Evolutionary conservation across 2,113 vertebrate species (phyloP), one percentile per base, ranked within the genome.

Genomic region (Tragelaphus strepsiceros): DNA sequence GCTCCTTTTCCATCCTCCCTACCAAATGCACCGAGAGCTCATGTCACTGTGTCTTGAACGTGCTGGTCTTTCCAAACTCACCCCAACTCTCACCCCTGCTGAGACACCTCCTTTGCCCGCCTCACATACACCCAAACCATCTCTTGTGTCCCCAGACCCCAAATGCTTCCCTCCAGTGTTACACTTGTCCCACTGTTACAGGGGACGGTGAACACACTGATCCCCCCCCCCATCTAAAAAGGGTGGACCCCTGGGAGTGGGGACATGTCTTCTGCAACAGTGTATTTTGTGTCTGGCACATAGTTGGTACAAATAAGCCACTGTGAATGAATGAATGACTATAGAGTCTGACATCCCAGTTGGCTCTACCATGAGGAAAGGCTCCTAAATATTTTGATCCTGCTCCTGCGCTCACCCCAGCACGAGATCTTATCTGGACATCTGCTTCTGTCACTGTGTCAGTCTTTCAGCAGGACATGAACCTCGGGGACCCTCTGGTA

Each of bases 401-500:
- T 53, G 46, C 30, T 51, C 39, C 88, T 28, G 24, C 0, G 0
- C 17, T 91, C 93, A 49, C 39, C 21, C 17, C 46, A 77, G 90
- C 87, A 8, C 0, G 6, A 96, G 81, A 95, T 95, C 84, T 96
- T 83, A 96, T 96, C 97, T 94, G 43, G 5, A 90, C 51, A 54
- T 64, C 83, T 51, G 90, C 58, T 58, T 90, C 86, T 83, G 85
- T 88, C 12, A 0, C 61, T 2, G n/a, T 30, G 77, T 94, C 93
- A 86, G 17, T 90, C 96, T 94, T 91, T 43, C 90, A 64, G 49
- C 2, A 0, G 32, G 91, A 54, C 15, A 1, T 17, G 89, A 81
- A 14, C 86, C 90, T 95, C 80, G 74, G 98, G 97, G 98, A 96
- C 91, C 91, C 46, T 22, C 19, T 87, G 78, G 89, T 86, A 98